Percentiles rank a stretch among this genome's conserved stretches.
Evolutionary conservation across 2,797 vertebrate species (phyloP).

Genomic region (Falco peregrinus): DNA sequence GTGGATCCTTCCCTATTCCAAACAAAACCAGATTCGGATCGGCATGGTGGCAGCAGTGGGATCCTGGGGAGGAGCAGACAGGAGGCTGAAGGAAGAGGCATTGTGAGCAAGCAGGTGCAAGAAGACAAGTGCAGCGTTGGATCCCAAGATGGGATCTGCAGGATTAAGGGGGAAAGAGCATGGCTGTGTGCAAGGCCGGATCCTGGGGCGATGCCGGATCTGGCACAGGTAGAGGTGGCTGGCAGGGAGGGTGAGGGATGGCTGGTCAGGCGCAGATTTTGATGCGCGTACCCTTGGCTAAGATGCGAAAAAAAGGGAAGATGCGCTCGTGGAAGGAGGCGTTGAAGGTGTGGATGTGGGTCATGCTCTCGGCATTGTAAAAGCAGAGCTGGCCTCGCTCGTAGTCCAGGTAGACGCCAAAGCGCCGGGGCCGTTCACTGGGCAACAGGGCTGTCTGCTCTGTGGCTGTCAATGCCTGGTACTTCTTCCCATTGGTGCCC

Average conservation of each 20-base stretch:
- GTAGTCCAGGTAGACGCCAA: conserved; percentile 78
- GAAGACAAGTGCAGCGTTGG: not conserved
- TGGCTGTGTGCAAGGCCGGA: not conserved
- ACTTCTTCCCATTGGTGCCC: conserved; percentile 73
- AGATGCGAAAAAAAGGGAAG: conserved; percentile 76
- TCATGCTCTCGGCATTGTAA: conserved; percentile 77
- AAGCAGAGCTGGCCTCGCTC: conserved; percentile 75
- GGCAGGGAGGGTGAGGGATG: no score
- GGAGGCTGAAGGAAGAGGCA: not conserved
- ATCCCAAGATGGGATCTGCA: not conserved
- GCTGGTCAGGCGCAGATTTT: conserved; percentile 69
- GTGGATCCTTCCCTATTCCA: not conserved
- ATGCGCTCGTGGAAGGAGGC: conserved; percentile 74
- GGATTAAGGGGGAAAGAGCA: not conserved
- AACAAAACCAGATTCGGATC: not conserved
- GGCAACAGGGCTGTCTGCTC: conserved; percentile 72
- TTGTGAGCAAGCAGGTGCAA: not conserved
- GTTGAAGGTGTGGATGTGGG: conserved; percentile 79
- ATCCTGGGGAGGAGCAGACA: not conserved
- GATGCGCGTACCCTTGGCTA: conserved; percentile 76
- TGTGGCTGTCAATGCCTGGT: conserved; percentile 70
- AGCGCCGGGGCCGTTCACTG: conserved; percentile 65
- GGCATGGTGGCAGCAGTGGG: not conserved
- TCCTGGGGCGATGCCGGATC: not conserved
- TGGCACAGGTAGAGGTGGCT: not conserved